Conservation (phyloP, 2,888 invertebrate species). For the Bhutanitis thaidina region DNA sequence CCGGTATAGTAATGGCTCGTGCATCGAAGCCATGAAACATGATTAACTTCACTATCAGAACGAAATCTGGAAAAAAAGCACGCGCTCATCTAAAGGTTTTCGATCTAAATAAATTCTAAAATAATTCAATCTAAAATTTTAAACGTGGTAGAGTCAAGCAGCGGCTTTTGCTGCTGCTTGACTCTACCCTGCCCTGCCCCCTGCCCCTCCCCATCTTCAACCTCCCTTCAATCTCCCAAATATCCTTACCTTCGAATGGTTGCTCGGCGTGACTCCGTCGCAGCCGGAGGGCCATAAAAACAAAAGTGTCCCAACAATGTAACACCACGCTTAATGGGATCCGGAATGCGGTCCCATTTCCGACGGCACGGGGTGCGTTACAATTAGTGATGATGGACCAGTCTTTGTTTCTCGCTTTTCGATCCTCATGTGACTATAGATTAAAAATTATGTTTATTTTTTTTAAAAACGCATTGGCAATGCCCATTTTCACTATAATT, state of each 20-base stretch:
- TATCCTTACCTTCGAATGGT: background rate
- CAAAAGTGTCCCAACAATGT: conserved; percentile 23
- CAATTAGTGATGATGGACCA: background rate
- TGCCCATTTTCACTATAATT: no score
- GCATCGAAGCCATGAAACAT: background rate
- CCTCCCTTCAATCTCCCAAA: no score
- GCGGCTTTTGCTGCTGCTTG: no score
- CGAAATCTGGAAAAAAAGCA: conserved; percentile 2
- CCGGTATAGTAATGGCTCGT: background rate
- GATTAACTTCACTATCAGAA: background rate
- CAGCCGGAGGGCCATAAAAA: conserved; percentile 15
- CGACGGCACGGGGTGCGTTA: conserved; percentile 24
- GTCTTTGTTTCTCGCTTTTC: background rate
- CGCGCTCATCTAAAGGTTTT: conserved; percentile 9
- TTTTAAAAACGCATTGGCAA: no score
- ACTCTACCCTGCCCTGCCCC: no score
- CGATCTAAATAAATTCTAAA: no score
- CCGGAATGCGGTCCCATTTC: conserved; percentile 54
- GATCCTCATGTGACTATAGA: background rate
- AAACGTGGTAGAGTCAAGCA: no score
- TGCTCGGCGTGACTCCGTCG: background rate
- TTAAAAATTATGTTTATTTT: background rate
- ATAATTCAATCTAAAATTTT: no score
- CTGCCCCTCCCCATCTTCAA: no score
- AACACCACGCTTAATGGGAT: conserved; percentile 33